phyloP scores from a whole-genome alignment of 2,113 vertebrate genomes.

The Gambusia holbrooki region DNA sequence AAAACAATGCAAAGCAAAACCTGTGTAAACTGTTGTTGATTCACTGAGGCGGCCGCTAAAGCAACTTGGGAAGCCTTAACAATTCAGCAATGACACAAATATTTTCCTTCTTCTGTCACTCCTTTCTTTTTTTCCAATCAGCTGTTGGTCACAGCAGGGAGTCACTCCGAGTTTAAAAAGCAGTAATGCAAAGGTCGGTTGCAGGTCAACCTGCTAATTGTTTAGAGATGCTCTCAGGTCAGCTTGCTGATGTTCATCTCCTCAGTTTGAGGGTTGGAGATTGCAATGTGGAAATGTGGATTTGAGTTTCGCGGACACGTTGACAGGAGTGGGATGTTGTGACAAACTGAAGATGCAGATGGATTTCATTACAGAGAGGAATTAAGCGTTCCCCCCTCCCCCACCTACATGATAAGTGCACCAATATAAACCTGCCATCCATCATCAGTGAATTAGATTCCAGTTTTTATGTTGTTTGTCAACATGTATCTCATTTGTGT shows the following conservation, averaged over 20 bases:
- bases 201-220: background rate
- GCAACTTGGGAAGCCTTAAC: background rate
- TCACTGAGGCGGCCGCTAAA: background rate
- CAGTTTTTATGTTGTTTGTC: background rate
- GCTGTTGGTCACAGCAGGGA: background rate
- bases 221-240: background rate
- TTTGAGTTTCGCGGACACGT: background rate
- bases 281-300: background rate
- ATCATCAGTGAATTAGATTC: slow-evolving; percentile 2
- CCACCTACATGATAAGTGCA: background rate
- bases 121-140: background rate
- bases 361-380: background rate
- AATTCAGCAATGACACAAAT: too few species aligned
- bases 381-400: background rate
- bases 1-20: background rate
- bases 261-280: background rate
- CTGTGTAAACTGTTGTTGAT: background rate
- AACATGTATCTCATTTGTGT: background rate
- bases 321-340: background rate
- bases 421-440: background rate
- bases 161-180: background rate
- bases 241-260: background rate
- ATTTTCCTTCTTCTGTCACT: background rate
- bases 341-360: slow-evolving; percentile 11
- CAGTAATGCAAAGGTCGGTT: background rate